Base-by-base conservation (phyloP, 2,888 invertebrate genomes). In the Cryptocheilus praepositus region DNA sequence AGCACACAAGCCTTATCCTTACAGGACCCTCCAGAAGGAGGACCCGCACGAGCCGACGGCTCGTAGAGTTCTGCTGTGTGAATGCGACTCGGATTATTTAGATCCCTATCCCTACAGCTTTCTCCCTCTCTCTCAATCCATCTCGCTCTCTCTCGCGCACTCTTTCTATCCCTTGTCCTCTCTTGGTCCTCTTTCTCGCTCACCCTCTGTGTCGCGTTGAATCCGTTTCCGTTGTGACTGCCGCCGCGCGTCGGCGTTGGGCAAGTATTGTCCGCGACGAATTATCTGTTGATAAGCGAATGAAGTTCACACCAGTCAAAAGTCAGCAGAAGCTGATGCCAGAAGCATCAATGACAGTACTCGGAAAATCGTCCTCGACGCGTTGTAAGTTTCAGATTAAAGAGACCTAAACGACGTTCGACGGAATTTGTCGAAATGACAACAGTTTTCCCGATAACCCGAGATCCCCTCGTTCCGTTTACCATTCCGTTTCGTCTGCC, bases 401-500 rank as follows among this genome's bases (percentile, higher is more conserved):
- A 3, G 25, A 43, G 21, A 60, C 19, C 19, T 55, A 13, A 15
- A 2, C 16, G 44, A 16, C 21, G 36, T 8, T 44, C 11, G 44
- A 8, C 5, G 7, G 44, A 0, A 19, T 28, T 18, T 13, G 2
- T 0, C 18, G 49, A n/a, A 1, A 22, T 7, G 87, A 86, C 87
- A 86, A 87, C 71, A 86, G 71, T 83, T 86, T 82, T 72, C 61
- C 86, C 21, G 80, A 73, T 62, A 66, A 68, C 67, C 77, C 74
- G 78, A 49, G 79, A 85, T 86, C 87, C 86, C 87, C 86, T 84
- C 84, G 83, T 84, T 88, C 83, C 86, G 86, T 88, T 87, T 88
- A 86, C 87, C 87, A 88, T 88, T 88, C 86, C 87, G 81, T 88
- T 88, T 87, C 86, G 88, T 86, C 86, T 86, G 87, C 82, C 85